A percentile compares a stretch with the other conserved stretches of the same genome.
Conservation (phyloP, 2,797 vertebrate species). For the Helicolenus hilgendorfi region DNA sequence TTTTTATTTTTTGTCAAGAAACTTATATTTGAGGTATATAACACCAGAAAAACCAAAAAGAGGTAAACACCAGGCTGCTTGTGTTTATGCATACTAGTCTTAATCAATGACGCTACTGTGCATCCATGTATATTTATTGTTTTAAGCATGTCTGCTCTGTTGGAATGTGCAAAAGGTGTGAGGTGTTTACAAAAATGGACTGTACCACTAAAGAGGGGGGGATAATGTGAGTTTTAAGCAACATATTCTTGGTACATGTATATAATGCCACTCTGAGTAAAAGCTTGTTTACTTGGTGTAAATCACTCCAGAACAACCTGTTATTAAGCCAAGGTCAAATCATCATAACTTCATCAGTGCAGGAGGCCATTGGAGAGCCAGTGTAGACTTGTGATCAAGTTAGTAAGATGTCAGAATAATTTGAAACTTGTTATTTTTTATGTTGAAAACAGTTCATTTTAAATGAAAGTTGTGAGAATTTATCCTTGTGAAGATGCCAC, state of each 20-base stretch:
- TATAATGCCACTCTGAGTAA: fast-evolving
- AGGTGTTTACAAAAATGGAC: slow-evolving; percentile 83
- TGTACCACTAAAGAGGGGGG: slow-evolving; percentile 52
- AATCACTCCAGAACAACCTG: not conserved
- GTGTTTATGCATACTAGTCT: not conserved
- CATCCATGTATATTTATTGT: not conserved
- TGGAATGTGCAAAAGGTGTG: slow-evolving; percentile 63
- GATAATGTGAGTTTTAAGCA: not conserved
- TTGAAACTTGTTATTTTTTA: not conserved
- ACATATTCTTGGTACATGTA: not conserved
- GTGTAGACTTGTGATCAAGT: not conserved
- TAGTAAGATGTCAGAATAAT: not conserved
- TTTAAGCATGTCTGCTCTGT: slow-evolving; percentile 25
- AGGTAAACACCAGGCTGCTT: not conserved
- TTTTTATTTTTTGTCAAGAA: not conserved
- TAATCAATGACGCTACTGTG: not conserved
- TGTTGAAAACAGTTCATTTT: not conserved
- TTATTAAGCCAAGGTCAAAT: not conserved
- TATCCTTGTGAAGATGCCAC: not conserved
- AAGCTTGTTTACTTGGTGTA: no score
- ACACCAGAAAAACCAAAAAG: not conserved
- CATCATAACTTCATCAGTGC: not conserved
- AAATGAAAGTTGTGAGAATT: not conserved
- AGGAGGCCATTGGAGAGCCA: not conserved
- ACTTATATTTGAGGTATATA: not conserved